phyloP scores from a whole-genome alignment of 2,797 vertebrate species.

The Cottoperca gobio region DNA sequence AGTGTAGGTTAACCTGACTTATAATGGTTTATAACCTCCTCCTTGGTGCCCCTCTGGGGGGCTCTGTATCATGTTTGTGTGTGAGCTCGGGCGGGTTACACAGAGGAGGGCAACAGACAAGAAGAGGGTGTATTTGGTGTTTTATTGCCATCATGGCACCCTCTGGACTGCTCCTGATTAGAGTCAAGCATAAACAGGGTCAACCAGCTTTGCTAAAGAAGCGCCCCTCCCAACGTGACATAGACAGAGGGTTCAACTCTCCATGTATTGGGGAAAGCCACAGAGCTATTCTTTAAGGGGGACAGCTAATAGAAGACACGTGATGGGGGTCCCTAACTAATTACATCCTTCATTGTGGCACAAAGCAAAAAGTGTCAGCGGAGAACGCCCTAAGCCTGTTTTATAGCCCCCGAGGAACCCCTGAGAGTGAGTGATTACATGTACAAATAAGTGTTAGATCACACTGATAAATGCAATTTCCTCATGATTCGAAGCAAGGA shows the following conservation, averaged over 20 bases:
- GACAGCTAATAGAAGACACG: slow-evolving; percentile 64
- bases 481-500: slow-evolving; percentile 12
- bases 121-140: slow-evolving; percentile 58
- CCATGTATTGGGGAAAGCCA: slow-evolving; percentile 63
- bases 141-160: slow-evolving; percentile 77
- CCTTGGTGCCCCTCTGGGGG: slow-evolving; percentile 58
- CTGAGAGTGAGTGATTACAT: slow-evolving; percentile 64
- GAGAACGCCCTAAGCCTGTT: slow-evolving; percentile 57
- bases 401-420: slow-evolving; percentile 67
- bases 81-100: slow-evolving; percentile 16
- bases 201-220: slow-evolving; percentile 73
- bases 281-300: slow-evolving; percentile 60
- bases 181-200: slow-evolving; percentile 76
- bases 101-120: slow-evolving; percentile 48
- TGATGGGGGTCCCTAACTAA: slow-evolving; percentile 70
- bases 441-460: slow-evolving; percentile 56
- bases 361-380: slow-evolving; percentile 51
- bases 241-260: slow-evolving; percentile 60
- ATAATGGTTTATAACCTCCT: slow-evolving; percentile 82
- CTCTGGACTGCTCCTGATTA: slow-evolving; percentile 85
- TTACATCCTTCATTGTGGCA: slow-evolving; percentile 67
- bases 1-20: slow-evolving; percentile 66
- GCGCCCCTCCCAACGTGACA: slow-evolving; percentile 53
- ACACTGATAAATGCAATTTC: slow-evolving; percentile 50
- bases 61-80: slow-evolving; percentile 33